Evolutionary conservation across 2,888 invertebrate genomes (phyloP).

Genomic region (Zhengitettix transpicula): DNA sequence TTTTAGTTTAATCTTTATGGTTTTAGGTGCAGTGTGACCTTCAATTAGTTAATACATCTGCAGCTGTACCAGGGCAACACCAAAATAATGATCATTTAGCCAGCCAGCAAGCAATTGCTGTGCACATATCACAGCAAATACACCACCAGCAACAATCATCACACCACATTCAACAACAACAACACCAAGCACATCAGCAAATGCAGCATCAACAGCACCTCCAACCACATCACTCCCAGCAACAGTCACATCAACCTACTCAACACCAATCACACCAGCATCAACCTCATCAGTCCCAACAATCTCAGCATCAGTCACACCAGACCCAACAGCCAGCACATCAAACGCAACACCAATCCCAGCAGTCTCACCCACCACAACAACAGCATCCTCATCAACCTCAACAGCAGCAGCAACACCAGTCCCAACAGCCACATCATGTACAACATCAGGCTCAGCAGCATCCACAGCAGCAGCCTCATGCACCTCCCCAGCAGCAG

Average conservation of each 20-base stretch:
- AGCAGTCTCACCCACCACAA: slow-evolving; percentile 16
- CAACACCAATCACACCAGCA: slow-evolving; percentile 39
- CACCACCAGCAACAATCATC: slow-evolving; percentile 21
- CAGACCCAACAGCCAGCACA: slow-evolving; percentile 18
- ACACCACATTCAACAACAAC: slow-evolving; percentile 21
- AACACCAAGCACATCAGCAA: slow-evolving; percentile 28
- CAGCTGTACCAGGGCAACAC: slow-evolving; percentile 19
- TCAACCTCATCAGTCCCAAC: slow-evolving; percentile 16
- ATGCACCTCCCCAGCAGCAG: slow-evolving; percentile 6
- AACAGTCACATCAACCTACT: slow-evolving; percentile 13
- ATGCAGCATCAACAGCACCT: slow-evolving; percentile 14
- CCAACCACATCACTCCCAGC: slow-evolving; percentile 18
- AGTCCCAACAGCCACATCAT: slow-evolving; percentile 4
- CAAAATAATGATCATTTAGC: slow-evolving; percentile 20
- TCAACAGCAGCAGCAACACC: slow-evolving; percentile 3
- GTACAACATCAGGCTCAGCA: slow-evolving; percentile 35
- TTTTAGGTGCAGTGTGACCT: slow-evolving; percentile 11
- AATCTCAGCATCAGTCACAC: slow-evolving; percentile 20
- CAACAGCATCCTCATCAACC: slow-evolving; percentile 1
- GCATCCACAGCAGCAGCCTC: slow-evolving; percentile 19
- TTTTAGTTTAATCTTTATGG: too few species aligned
- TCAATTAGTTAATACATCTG: slow-evolving; percentile 16
- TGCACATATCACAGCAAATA: slow-evolving; percentile 11
- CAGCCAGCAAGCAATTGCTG: slow-evolving; percentile 1
- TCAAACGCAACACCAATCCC: slow-evolving; percentile 28